Base-by-base conservation (phyloP, 1,140 invertebrate genomes). In the Condylostylus longicornis region DNA sequence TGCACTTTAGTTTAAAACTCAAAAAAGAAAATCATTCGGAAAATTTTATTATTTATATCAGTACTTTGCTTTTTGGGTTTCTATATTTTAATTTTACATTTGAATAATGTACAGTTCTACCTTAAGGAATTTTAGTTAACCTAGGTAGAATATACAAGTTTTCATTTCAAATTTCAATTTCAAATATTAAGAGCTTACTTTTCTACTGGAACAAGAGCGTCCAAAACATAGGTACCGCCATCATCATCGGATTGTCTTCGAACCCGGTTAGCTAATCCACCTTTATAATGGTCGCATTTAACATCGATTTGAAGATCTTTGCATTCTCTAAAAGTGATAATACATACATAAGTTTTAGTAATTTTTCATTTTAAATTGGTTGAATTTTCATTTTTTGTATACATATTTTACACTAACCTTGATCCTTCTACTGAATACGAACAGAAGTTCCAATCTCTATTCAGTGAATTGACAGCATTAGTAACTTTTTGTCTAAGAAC, bases 371-470 rank as follows among this genome's bases (percentile, higher is more conserved):
- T 14, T 8, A 31, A 9, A 15, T 9, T 14, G 5, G 10, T 7
- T n/a, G 28, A 9, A n/a, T 30, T 30, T 8, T n/a, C 10, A 30
- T 30, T 6, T 30, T n/a, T 30, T 9, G 13, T 14, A 30, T 30
- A n/a, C 18, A 37, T 30, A 27, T n/a, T 14, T 40, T 5, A 18
- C 30, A 36, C 29, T 17, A 28, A 52, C 49, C 49, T 48, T 4
- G 57, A 58, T 28, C 58, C 58, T 21, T 86, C 79, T n/a, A 78
- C 70, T 45, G 79, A 79, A 48, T 85, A 86, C 0, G 85, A 85
- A 54, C 86, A 91, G 74, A 91, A 85, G 64, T 86, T 88, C 88
- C 87, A 91, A 44, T 89, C 82, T 47, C 84, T 71, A 50, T 94
- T 93, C 13, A 93, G 66, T 23, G 84, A 77, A 45, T 89, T 85